Evolutionary conservation across 2,113 vertebrate species (phyloP).

Genomic region (Ciconia boyciana): DNA sequence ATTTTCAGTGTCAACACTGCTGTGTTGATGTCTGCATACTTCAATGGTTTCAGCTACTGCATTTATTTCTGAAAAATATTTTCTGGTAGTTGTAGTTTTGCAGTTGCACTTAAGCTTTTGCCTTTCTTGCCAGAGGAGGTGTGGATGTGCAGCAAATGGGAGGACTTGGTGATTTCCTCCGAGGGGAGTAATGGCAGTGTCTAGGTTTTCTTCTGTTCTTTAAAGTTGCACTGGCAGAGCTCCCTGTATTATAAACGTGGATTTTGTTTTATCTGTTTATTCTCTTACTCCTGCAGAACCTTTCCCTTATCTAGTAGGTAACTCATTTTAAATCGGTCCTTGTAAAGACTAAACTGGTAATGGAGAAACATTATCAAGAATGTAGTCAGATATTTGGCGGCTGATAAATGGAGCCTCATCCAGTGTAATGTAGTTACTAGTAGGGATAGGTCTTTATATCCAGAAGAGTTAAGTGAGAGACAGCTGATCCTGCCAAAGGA

Average conservation of each 20-base stretch:
- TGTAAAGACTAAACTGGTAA: not conserved
- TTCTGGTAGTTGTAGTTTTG: not conserved
- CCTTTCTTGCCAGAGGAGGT: not conserved
- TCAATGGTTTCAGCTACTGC: not conserved
- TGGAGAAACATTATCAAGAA: not conserved
- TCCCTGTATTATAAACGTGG: not conserved
- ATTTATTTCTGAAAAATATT: not conserved
- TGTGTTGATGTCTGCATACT: not conserved
- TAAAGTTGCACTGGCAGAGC: not conserved
- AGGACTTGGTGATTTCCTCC: not conserved
- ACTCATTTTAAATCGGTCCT: not conserved
- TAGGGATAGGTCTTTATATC: not conserved
- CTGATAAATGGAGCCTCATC: not conserved
- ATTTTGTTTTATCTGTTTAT: not conserved
- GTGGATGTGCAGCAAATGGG: not conserved
- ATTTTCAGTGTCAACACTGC: not conserved
- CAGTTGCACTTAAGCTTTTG: not conserved
- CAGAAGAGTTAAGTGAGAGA: not conserved
- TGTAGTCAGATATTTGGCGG: not conserved
- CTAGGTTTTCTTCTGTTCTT: not conserved
- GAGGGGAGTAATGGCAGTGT: not conserved
- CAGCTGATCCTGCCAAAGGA: not conserved
- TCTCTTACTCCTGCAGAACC: not conserved
- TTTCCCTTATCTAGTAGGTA: not conserved
- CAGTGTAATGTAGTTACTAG: not conserved